Percentiles rank a stretch among this genome's conserved stretches.
phyloP scores from a whole-genome alignment of 2,113 vertebrate species.

The Suncus etruscus region DNA sequence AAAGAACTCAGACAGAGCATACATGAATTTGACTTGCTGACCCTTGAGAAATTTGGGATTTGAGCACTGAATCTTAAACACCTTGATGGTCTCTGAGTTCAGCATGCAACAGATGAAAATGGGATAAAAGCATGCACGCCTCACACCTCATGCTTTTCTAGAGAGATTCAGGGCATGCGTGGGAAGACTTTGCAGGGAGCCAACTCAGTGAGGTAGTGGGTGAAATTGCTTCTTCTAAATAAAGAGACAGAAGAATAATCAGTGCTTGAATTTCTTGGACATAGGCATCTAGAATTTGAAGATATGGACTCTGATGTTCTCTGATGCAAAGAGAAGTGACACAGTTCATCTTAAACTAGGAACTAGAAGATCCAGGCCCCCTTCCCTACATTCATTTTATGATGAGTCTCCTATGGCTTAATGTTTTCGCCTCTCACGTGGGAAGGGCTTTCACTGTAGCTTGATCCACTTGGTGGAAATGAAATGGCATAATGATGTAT shows the following conservation, averaged over 20 bases:
- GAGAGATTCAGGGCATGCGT: constrained; percentile 42
- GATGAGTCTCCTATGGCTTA: neutral
- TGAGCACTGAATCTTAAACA: constrained; percentile 84
- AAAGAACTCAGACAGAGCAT: constrained; percentile 74
- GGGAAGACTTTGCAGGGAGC: constrained; percentile 35
- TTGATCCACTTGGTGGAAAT: neutral
- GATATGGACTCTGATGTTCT: neutral
- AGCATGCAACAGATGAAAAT: constrained; percentile 76
- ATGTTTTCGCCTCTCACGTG: neutral
- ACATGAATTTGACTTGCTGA: constrained; percentile 85
- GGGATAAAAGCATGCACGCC: constrained; percentile 51
- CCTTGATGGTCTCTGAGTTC: constrained; percentile 79
- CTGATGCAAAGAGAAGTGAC: neutral
- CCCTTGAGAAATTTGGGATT: constrained; percentile 83
- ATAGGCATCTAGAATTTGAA: neutral
- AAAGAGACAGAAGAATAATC: neutral
- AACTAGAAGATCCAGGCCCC: neutral
- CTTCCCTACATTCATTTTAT: neutral
- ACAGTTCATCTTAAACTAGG: neutral
- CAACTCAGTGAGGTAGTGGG: neutral
- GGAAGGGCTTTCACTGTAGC: neutral
- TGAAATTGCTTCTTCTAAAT: constrained; percentile 25
- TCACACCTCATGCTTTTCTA: constrained; percentile 6
- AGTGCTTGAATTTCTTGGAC: neutral
- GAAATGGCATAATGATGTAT: neutral